Conservation (phyloP, 2,888 invertebrate species). For the Apamea anceps region DNA sequence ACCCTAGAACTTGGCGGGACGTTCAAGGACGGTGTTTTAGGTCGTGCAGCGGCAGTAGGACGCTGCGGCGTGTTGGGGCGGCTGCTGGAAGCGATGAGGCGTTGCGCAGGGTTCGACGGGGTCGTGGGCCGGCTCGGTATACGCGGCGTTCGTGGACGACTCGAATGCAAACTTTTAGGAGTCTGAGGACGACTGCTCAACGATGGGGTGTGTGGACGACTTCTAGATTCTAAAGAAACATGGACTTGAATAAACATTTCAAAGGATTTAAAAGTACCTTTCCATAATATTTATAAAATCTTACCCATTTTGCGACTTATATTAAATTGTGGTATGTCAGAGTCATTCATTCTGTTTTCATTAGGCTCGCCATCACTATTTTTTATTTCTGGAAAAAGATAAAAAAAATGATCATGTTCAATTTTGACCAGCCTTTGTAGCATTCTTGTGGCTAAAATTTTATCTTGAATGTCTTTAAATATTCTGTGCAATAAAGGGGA, state of each 20-base stretch:
- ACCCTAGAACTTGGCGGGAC: conserved; percentile 51
- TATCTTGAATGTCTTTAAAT: not conserved
- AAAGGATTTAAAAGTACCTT: too few species aligned
- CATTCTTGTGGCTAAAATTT: too few species aligned
- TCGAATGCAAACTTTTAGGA: conserved; percentile 75
- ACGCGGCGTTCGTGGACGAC: conserved; percentile 79
- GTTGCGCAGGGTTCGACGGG: conserved; percentile 69
- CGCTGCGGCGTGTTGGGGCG: conserved; percentile 79
- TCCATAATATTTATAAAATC: not conserved
- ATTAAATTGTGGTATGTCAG: conserved; percentile 29
- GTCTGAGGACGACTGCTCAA: conserved; percentile 78
- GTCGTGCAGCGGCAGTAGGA: conserved; percentile 60
- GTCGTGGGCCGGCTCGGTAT: conserved; percentile 76
- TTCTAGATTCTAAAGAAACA: conserved; percentile 64
- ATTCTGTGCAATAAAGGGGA: not conserved
- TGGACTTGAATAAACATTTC: not conserved
- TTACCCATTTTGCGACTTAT: conserved; percentile 47
- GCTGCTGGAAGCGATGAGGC: conserved; percentile 70
- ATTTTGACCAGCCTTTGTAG: too few species aligned
- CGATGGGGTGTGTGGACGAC: conserved; percentile 68
- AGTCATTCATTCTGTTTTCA: conserved; percentile 43
- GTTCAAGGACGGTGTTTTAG: conserved; percentile 67
- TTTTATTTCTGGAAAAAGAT: conserved; percentile 49
- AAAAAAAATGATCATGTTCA: not conserved
- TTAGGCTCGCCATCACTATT: conserved; percentile 44